Conservation (phyloP, 2,113 vertebrate genomes). For the Haplochromis burtoni region DNA sequence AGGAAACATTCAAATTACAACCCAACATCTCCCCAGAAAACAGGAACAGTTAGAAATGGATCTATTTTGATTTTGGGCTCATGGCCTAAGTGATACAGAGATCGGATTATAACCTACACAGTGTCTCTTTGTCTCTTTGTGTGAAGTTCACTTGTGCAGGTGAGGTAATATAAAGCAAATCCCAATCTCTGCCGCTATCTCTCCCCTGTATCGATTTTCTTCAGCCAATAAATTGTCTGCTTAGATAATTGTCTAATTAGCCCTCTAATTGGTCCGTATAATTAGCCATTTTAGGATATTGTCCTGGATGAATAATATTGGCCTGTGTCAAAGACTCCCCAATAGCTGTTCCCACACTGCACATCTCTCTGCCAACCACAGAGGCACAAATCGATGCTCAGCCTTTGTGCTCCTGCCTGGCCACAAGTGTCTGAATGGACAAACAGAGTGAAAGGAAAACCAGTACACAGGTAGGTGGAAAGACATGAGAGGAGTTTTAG, state of each 20-base stretch:
- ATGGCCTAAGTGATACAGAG: neutral
- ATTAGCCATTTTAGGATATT: constrained; percentile 76
- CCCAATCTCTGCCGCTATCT: constrained; percentile 36
- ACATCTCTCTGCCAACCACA: constrained; percentile 32
- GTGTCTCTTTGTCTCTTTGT: neutral
- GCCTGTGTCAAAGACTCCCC: constrained; percentile 51
- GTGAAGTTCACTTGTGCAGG: neutral
- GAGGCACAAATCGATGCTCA: constrained; percentile 50
- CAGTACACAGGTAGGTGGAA: neutral
- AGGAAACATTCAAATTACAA: constrained; percentile 16
- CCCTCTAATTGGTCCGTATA: constrained; percentile 71
- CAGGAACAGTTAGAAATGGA: neutral
- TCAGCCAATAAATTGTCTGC: constrained; percentile 62
- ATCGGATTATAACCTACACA: neutral
- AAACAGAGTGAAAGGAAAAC: neutral
- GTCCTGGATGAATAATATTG: constrained; percentile 69
- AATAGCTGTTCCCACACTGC: constrained; percentile 33
- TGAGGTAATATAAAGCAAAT: constrained; percentile 35
- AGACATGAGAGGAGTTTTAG: neutral
- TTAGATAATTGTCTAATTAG: constrained; percentile 77
- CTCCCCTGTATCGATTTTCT: constrained; percentile 54
- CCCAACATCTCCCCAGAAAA: neutral
- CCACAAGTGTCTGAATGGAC: neutral
- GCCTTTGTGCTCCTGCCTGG: neutral
- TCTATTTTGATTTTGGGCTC: neutral